A percentile compares a stretch with the other conserved stretches of the same genome.
Conservation (phyloP, 2,113 vertebrate species). For the Tragelaphus scriptus region DNA sequence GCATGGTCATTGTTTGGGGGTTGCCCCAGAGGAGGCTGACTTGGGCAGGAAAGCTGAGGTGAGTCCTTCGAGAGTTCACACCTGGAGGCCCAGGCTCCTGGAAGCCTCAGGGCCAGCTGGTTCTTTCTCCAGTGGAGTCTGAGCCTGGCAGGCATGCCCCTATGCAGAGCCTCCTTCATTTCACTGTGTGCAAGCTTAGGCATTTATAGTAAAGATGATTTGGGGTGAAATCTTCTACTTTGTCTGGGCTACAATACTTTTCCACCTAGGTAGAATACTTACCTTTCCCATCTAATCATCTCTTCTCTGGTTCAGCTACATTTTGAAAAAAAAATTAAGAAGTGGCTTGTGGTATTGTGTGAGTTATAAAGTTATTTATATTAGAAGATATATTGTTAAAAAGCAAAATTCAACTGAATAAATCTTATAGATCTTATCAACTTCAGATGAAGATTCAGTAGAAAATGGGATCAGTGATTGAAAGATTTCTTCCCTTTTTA, state of each 20-base stretch:
- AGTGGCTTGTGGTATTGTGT: not conserved
- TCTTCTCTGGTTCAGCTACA: not conserved
- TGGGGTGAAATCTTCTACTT: not conserved
- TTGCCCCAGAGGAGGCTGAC: fast-evolving
- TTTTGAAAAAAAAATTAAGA: not conserved
- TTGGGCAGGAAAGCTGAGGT: not conserved
- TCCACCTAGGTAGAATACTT: not conserved
- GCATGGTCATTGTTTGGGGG: not conserved
- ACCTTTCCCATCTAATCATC: not conserved
- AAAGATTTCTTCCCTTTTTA: not conserved
- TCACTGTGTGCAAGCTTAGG: not conserved
- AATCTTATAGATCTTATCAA: not conserved
- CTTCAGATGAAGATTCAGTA: not conserved
- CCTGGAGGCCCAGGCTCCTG: not conserved
- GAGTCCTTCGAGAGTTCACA: not conserved
- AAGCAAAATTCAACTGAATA: not conserved
- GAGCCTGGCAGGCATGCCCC: not conserved
- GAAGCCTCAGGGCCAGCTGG: not conserved
- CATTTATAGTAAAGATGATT: not conserved
- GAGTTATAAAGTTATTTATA: not conserved
- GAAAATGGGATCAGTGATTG: not conserved
- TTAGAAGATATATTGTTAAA: not conserved
- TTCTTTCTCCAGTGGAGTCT: not conserved
- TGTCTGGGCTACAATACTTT: not conserved
- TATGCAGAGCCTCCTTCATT: not conserved